Base-by-base conservation (phyloP, 2,113 vertebrate genomes). In the Oncorhynchus keta region DNA sequence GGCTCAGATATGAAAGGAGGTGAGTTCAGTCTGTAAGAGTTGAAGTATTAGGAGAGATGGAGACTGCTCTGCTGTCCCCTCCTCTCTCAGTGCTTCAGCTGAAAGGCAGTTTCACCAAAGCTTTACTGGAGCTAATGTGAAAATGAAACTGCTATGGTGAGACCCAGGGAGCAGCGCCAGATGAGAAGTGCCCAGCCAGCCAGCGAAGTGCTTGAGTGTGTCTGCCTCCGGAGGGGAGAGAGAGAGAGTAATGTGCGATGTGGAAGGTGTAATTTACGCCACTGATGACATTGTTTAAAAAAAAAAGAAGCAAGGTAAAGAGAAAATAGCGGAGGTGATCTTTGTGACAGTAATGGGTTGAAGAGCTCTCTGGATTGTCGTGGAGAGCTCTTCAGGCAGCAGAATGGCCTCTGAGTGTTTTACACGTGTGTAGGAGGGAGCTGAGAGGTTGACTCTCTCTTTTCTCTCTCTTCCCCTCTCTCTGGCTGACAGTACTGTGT, bases 371-470 rank as follows among this genome's bases (percentile, higher is more conserved):
- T 90, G 82, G 92, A 89, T 89, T 87, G 90, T 90, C 86, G 84
- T 92, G 87, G 84, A 96, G 93, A 88, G 92, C 90, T 88, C 86
- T 93, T 93, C 92, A 88, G 90, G 91, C 93, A 89, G 90, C 79
- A 74, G 82, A 90, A 89, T 80, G 84, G 86, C 90, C 90, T 93
- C 76, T 86, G 89, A 91, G 87, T 86, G n/a, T 77, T 78, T 82
- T 81, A 75, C 79, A 79, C 84, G 74, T 91, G 89, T 86, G 89
- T 91, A 83, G 89, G 86, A 86, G 89, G 86, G 80, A 78, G 89
- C 89, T 74, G 86, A 81, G 84, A 79, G 91, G 89, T 93, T 94
- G 87, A 86, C 88, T 59, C 49, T 72, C 49, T 22, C 7, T 88
- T 86, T 86, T 51, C 14, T 26, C 18, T 48, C n/a, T 49, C 24